Conservation (phyloP, 92 coral and sea anemone genomes). For the Metridium senile region DNA sequence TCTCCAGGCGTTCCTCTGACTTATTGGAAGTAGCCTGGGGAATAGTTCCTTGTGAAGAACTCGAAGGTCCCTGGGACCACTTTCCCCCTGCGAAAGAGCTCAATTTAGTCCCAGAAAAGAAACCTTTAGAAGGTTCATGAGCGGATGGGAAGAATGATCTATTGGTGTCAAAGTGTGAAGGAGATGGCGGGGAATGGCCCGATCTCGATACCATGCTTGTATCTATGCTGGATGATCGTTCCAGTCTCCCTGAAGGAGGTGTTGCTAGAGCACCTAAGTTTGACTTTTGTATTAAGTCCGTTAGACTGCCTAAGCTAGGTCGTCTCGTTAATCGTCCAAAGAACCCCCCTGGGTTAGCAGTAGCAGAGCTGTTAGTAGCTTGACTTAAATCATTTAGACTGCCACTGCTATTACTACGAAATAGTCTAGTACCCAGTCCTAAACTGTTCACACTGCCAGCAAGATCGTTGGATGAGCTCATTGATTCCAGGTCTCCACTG, state of each 20-base stretch:
- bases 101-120: slow-evolving; percentile 67
- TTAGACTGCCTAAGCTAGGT: slow-evolving; percentile 85
- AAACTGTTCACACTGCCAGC: slow-evolving; percentile 13
- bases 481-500: slow-evolving; percentile 81
- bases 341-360: slow-evolving; percentile 60
- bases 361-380: slow-evolving; percentile 7
- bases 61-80: slow-evolving; percentile 62
- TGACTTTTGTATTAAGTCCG: slow-evolving; percentile 70
- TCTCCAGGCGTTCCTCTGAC: slow-evolving; percentile 77
- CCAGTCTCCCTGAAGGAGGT: slow-evolving; percentile 48
- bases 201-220: slow-evolving; percentile 61
- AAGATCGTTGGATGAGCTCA: slow-evolving; percentile 46
- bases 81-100: slow-evolving; percentile 88
- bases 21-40: slow-evolving; percentile 5
- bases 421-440: slow-evolving; percentile 46
- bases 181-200: slow-evolving; percentile 90
- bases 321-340: slow-evolving; percentile 79
- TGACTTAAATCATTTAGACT: slow-evolving; percentile 76
- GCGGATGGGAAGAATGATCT: slow-evolving; percentile 41
- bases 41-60: slow-evolving; percentile 30
- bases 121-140: slow-evolving; percentile 38
- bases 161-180: slow-evolving; percentile 72
- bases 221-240: slow-evolving; percentile 84
- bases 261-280: slow-evolving; percentile 58
- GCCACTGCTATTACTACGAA: slow-evolving; percentile 86